Conservation (phyloP, 2,888 invertebrate genomes). For the Cantharis rustica region DNA sequence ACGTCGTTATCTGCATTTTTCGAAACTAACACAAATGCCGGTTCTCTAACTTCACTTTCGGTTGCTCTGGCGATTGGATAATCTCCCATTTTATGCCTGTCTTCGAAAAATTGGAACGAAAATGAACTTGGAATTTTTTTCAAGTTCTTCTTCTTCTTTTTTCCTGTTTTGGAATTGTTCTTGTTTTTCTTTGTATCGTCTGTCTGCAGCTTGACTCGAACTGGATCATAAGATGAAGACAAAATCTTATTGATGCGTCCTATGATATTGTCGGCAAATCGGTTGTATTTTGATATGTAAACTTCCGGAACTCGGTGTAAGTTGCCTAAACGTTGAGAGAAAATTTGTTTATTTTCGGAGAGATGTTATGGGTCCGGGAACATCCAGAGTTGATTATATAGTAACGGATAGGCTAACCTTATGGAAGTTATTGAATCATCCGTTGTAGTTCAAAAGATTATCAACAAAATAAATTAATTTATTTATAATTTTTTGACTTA, state of each 20-base stretch:
- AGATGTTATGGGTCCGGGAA: neutral
- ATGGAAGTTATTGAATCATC: too few species aligned
- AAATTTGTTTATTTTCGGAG: neutral
- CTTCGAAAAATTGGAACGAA: slow-evolving; percentile 1
- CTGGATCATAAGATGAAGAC: slow-evolving; percentile 81
- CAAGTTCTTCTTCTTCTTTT: slow-evolving; percentile 26
- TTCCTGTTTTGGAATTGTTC: slow-evolving; percentile 48
- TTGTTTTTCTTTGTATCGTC: slow-evolving; percentile 56
- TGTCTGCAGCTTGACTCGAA: slow-evolving; percentile 72
- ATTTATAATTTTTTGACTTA: too few species aligned
- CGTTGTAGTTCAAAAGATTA: too few species aligned
- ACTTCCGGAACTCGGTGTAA: slow-evolving; percentile 64
- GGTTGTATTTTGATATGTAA: slow-evolving; percentile 82
- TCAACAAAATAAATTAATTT: too few species aligned
- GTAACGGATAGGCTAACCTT: too few species aligned
- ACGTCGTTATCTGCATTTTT: slow-evolving; percentile 40
- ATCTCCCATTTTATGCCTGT: slow-evolving; percentile 52
- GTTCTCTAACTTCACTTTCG: slow-evolving; percentile 48
- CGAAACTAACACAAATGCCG: slow-evolving; percentile 51
- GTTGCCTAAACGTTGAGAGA: neutral
- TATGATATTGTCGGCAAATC: slow-evolving; percentile 82
- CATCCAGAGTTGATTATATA: neutral
- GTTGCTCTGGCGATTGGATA: slow-evolving; percentile 46
- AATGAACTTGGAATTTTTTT: slow-evolving; percentile 17
- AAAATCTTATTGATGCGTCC: slow-evolving; percentile 81